Percentiles rank a stretch among this genome's conserved stretches.
These are phyloP conservation scores for Calonectris borealis DNA, from an alignment of 2,113 vertebrate genomes.

Conservation along the genomic window DNA sequence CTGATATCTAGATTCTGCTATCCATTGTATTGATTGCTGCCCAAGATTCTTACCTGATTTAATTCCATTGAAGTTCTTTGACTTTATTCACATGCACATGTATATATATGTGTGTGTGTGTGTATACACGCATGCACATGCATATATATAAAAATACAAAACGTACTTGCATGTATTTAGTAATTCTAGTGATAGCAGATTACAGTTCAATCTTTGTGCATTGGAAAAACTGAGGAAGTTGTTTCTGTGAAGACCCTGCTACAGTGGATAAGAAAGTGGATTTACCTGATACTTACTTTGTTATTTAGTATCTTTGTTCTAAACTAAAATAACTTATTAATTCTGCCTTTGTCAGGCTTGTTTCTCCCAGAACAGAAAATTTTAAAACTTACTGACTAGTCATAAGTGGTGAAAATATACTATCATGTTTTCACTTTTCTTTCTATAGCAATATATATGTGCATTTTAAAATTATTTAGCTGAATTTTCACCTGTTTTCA, in stretches of 20 bases:
- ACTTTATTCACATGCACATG: background rate
- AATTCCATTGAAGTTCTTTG: background rate
- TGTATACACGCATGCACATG: accelerated
- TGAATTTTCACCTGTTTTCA: background rate
- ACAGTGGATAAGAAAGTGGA: background rate
- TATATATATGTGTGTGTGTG: accelerated
- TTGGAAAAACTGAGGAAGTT: background rate
- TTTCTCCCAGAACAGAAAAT: background rate
- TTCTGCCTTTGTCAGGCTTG: background rate
- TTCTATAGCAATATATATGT: background rate
- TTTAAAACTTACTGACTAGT: background rate
- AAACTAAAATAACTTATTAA: background rate
- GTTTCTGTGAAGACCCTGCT: background rate
- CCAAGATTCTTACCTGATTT: background rate
- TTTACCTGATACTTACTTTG: background rate
- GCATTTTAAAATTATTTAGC: background rate
- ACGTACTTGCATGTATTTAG: background rate
- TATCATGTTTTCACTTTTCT: background rate
- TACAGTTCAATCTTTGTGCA: background rate
- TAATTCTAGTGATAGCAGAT: background rate
- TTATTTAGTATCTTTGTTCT: background rate
- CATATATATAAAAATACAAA: background rate
- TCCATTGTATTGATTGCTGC: background rate
- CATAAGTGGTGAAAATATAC: background rate
- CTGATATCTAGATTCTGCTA: background rate